These are phyloP conservation scores for Pristionchus pacificus DNA, from an alignment of 1,140 invertebrate genomes.

Conservation along the genomic window DNA sequence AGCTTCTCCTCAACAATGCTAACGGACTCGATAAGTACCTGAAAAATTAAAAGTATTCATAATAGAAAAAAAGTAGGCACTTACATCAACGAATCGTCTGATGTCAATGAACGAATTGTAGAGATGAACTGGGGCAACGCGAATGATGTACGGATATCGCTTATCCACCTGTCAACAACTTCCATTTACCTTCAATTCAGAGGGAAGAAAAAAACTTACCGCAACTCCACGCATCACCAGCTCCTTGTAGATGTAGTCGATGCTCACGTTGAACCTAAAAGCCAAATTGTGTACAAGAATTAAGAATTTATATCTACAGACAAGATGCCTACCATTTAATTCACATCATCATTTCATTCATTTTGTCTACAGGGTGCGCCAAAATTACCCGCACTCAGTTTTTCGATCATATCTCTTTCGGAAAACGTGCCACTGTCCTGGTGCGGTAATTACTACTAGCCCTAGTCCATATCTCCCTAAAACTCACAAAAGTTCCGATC, in stretches of 20 bases:
- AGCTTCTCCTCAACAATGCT: background rate
- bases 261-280: slow-evolving; percentile 54
- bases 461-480: too few relatives aligned
- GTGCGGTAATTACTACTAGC: too few relatives aligned
- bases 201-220: slow-evolving; percentile 45
- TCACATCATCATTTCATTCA: too few relatives aligned
- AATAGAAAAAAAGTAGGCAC: background rate
- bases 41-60: background rate
- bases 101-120: slow-evolving; percentile 66
- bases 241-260: slow-evolving; percentile 60
- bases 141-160: slow-evolving; percentile 62
- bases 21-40: background rate
- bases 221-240: slow-evolving; percentile 63
- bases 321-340: too few relatives aligned
- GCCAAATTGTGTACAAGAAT: too few relatives aligned
- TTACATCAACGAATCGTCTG: slow-evolving; percentile 49
- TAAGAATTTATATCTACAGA: too few relatives aligned
- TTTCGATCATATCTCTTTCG: too few relatives aligned
- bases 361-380: too few relatives aligned
- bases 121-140: slow-evolving; percentile 63
- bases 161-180: slow-evolving; percentile 60
- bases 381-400: too few relatives aligned
- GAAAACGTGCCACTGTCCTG: too few relatives aligned
- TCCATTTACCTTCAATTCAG: background rate
- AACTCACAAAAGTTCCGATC: too few relatives aligned